Percentiles rank a stretch among this genome's conserved stretches.
phyloP scores from a whole-genome alignment of 2,113 vertebrate genomes.

The Melanotaenia duboulayi region DNA sequence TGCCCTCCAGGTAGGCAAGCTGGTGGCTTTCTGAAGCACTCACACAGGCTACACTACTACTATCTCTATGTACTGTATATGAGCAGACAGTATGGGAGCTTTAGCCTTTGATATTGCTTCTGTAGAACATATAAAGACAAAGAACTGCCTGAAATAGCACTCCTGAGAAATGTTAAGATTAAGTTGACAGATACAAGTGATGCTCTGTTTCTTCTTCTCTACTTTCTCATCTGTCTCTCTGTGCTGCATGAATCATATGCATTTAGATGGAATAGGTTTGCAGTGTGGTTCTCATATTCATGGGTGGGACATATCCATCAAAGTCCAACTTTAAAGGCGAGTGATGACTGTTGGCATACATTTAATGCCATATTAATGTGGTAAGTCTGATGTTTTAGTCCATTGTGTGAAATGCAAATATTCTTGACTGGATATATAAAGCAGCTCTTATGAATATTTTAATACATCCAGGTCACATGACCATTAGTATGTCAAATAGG shows the following conservation, averaged over 20 bases:
- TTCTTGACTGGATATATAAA: neutral
- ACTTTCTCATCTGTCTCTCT: constrained; percentile 4
- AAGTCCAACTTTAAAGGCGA: too few species aligned
- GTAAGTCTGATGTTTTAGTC: too few species aligned
- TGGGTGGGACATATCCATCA: neutral
- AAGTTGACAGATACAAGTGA: constrained; percentile 41
- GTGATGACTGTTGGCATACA: too few species aligned
- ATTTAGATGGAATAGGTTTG: constrained; percentile 9
- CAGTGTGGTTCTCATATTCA: constrained; percentile 1
- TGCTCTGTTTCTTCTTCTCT: constrained; percentile 27
- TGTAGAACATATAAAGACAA: constrained; percentile 14
- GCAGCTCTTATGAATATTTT: neutral
- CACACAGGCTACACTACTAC: constrained; percentile 9
- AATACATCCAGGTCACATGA: neutral
- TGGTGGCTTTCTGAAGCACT: constrained; percentile 51
- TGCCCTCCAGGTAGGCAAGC: constrained; percentile 45
- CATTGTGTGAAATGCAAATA: neutral
- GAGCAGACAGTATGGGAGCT: constrained; percentile 35
- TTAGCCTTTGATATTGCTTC: constrained; percentile 51
- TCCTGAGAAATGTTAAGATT: constrained; percentile 20
- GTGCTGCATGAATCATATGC: constrained; percentile 10
- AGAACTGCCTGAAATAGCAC: constrained; percentile 18
- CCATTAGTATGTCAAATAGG: neutral
- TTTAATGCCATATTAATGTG: too few species aligned
- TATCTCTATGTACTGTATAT: neutral